Conservation (phyloP, 2,113 vertebrate species). For the Halichoerus grypus region DNA sequence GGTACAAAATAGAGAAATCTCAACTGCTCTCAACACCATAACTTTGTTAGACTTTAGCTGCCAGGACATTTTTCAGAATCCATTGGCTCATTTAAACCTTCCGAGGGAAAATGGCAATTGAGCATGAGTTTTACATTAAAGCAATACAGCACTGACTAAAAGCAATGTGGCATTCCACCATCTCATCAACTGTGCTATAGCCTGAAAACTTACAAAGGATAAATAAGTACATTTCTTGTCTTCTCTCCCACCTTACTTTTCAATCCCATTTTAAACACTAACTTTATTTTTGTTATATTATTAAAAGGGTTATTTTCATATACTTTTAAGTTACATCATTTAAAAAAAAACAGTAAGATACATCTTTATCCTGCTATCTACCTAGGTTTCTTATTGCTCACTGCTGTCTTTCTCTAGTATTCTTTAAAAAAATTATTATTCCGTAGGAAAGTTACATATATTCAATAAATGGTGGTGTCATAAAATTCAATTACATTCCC, state of each 20-base stretch:
- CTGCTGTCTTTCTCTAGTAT: background rate
- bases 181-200: background rate
- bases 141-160: background rate
- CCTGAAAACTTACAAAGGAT: background rate
- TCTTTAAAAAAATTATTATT: background rate
- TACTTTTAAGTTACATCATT: background rate
- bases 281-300: background rate
- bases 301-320: background rate
- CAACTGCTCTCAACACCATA: conserved; percentile 37
- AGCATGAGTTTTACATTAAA: conserved; percentile 47
- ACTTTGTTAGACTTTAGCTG: conserved; percentile 46
- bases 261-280: background rate
- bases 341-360: background rate
- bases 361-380: background rate
- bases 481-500: background rate
- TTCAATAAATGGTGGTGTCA: background rate
- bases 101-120: conserved; percentile 66
- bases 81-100: conserved; percentile 79
- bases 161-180: background rate
- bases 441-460: background rate
- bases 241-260: background rate
- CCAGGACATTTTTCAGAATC: conserved; percentile 57
- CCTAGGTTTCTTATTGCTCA: background rate
- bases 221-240: background rate
- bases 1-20: conserved; percentile 54